Percentiles rank a stretch among this genome's conserved stretches.
Evolutionary conservation across 2,888 invertebrate genomes (phyloP).

Genomic region (Odontothrips loti): DNA sequence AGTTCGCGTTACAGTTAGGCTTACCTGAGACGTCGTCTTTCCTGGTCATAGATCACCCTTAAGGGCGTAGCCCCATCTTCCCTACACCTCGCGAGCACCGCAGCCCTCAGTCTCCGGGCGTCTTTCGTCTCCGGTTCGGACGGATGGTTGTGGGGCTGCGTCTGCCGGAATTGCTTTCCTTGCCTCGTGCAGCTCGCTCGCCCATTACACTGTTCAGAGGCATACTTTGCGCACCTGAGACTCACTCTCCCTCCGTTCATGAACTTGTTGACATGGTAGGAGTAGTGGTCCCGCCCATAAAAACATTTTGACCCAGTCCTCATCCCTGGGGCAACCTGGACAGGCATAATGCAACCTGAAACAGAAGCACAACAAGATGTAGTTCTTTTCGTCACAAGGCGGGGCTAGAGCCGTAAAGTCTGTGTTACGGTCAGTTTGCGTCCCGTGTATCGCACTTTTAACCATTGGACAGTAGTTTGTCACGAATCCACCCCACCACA

Average conservation of each 20-base stretch:
- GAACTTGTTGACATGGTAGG: not conserved
- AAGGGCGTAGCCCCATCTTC: not conserved
- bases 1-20: too few species aligned
- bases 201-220: not conserved
- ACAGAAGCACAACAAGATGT: too few species aligned
- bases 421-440: too few species aligned
- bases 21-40: not conserved
- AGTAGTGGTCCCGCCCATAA: not conserved
- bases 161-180: not conserved
- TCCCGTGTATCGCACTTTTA: too few species aligned
- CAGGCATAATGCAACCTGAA: not conserved
- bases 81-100: not conserved
- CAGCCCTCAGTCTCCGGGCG: not conserved
- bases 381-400: too few species aligned
- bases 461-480: too few species aligned
- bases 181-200: not conserved
- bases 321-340: not conserved
- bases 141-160: not conserved
- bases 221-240: not conserved
- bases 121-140: not conserved
- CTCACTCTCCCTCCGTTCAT: not conserved
- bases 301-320: not conserved
- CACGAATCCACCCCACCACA: too few species aligned
- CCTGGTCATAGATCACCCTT: not conserved
- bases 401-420: too few species aligned